Evolutionary conservation across 2,888 invertebrate genomes (phyloP), one percentile per base, ranked within the genome.

Genomic region (Hyles lineata): DNA sequence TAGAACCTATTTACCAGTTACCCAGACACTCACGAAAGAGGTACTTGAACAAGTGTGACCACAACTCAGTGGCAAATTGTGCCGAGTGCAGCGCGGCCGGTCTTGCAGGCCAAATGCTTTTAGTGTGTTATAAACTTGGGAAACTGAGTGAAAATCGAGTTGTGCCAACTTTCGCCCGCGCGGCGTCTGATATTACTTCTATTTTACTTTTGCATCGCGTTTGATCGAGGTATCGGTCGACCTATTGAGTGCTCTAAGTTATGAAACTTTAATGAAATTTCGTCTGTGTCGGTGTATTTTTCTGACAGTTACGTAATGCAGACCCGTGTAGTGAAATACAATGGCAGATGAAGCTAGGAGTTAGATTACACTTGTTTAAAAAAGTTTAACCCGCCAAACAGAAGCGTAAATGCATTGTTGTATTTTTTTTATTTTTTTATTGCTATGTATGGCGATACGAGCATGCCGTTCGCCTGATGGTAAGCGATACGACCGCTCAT

Each of bases 61-160:
- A 69, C 78, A 78, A 76, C 74, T 76, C 72, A 59, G 74, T 70
- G 62, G 74, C 75, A 19, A 52, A 25, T 52, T 70, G 72, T 76
- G 76, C 76, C 75, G 70, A 73, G 73, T 70, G 35, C 79, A 76
- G 76, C 76, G 75, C 71, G 75, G 69, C 67, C 75, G 59, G 52
- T 72, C 72, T 74, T 71, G 67, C 32, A 50, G 62, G 61, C 71
- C 71, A 71, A 71, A 71, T 52, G 50, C 71, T 71, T 62, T 61
- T 70, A 61, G 61, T 62, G n/a, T 58, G 61, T 52, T 52, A 32
- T 55, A 72, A 72, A 29, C 70, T 70, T 58, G 21, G 19, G 55
- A 58, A 58, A 70, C 58, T 35, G 72, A 32, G 62, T 72, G 63
- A 63, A 72, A 72, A 62, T 63, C 23, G 52, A 72, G 55, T 63